phyloP scores from a whole-genome alignment of 2,797 vertebrate species.

The Acomys russatus region DNA sequence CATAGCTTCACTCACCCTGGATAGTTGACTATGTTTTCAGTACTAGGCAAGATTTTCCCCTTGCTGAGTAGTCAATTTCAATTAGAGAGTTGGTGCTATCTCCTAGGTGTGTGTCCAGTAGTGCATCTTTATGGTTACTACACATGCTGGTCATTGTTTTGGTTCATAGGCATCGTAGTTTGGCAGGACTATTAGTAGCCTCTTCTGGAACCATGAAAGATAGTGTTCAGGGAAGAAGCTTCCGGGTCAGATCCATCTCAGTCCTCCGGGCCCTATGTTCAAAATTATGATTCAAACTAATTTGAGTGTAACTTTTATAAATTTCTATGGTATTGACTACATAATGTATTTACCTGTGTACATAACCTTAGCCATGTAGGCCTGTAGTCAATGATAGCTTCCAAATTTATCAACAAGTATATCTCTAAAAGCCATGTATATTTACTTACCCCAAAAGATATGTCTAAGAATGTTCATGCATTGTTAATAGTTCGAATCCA shows the following conservation, averaged over 20 bases:
- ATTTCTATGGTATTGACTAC: background rate
- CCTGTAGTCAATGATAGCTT: background rate
- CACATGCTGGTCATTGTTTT: background rate
- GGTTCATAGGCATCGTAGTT: background rate
- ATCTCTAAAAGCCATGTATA: background rate
- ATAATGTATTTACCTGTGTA: background rate
- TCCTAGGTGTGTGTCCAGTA: background rate
- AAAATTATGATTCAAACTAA: background rate
- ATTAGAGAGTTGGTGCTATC: background rate
- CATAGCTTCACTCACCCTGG: background rate
- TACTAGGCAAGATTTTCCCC: background rate
- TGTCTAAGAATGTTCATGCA: background rate
- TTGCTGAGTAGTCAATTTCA: background rate
- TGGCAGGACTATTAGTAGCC: background rate
- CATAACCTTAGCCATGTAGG: background rate
- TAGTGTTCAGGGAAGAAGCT: background rate
- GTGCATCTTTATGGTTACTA: background rate
- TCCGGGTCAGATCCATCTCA: background rate
- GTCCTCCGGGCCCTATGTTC: background rate
- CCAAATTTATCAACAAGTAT: background rate
- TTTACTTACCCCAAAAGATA: background rate
- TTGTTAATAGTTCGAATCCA: constrained; percentile 24
- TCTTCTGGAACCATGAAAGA: background rate
- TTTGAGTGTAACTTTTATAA: constrained; percentile 28
- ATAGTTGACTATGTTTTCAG: background rate